These are phyloP conservation scores for Drosophila kohkoa DNA, from an alignment of 1,140 invertebrate species.

Conservation along the genomic window DNA sequence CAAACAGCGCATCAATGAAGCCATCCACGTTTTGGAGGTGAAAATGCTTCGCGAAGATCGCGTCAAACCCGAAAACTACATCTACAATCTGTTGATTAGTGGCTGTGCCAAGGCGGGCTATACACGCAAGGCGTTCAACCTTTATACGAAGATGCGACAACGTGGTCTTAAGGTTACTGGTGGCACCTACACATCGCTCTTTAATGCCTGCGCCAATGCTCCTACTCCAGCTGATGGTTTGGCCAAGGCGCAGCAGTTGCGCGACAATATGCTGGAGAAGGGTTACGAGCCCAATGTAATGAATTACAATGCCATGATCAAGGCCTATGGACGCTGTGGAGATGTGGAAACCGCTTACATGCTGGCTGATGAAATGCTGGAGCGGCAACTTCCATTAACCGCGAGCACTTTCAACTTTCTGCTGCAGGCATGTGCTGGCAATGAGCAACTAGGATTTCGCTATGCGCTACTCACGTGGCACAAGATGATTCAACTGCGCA, in stretches of 20 bases:
- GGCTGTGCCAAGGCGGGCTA: constrained; percentile 93
- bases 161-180: constrained; percentile 88
- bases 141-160: constrained; percentile 94
- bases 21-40: constrained; percentile 90
- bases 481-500: constrained; percentile 89
- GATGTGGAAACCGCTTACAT: constrained; percentile 91
- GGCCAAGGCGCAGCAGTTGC: constrained; percentile 88
- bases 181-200: constrained; percentile 92
- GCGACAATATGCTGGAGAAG: constrained; percentile 89
- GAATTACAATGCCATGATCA: constrained; percentile 95
- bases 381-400: constrained; percentile 88
- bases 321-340: constrained; percentile 94
- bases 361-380: constrained; percentile 93
- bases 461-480: constrained; percentile 94
- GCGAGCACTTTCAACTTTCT: constrained; percentile 91
- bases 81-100: constrained; percentile 92
- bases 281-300: constrained; percentile 89
- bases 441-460: constrained; percentile 91
- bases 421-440: constrained; percentile 92
- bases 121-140: constrained; percentile 92
- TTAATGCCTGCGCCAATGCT: constrained; percentile 94
- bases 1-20: constrained; percentile 88
- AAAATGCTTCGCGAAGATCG: constrained; percentile 91
- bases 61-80: constrained; percentile 91
- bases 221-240: constrained; percentile 89